Evolutionary conservation across 2,113 vertebrate species (phyloP), one percentile per base, ranked within the genome.

Genomic region (Cyrtonyx montezumae): DNA sequence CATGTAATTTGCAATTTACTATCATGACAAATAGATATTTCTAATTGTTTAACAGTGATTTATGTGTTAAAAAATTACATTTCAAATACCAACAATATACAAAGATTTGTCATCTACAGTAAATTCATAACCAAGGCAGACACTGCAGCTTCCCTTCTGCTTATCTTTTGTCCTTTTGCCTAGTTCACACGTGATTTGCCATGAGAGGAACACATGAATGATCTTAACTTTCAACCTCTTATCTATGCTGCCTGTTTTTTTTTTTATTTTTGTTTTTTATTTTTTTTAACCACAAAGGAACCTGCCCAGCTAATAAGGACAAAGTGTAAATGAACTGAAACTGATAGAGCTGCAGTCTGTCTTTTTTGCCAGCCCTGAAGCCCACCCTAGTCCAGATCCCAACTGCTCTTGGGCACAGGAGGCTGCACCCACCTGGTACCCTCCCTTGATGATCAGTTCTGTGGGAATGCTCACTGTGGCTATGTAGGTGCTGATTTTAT

Each of bases 261-360:
- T 58, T 56, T 55, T 55, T 13, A 12, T 40, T 40, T 40, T 40
- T 40, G 13, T 55, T 53, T 58, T 82, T 42, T 56, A 15, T 28
- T 26, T 26, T 53, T 53, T 95, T 66, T 68, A 58, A 48, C 56
- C 51, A 26, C 66, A 63, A 48, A 37, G 61, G 62, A 62, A 69
- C 88, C 88, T 48, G 86, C 48, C 56, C 83, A 43, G 94, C 93
- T 93, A 93, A 37, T 65, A 56, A 71, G 81, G 92, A 76, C 49
- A 42, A 88, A 91, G 75, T 66, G 53, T 88, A 94, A 94, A 94
- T 91, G 94, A 97, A 97, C 96, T 34, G 36, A 97, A 97, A 96
- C 59, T 9, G 3, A 55, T 2, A 59, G 55, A 90, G 43, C 69
- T 75, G 77, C 61, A 76, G 48, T 42, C 71, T 46, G 61, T 34